Base-by-base conservation (phyloP, 2,797 vertebrate species). In the Phyllotis vaccarum region DNA sequence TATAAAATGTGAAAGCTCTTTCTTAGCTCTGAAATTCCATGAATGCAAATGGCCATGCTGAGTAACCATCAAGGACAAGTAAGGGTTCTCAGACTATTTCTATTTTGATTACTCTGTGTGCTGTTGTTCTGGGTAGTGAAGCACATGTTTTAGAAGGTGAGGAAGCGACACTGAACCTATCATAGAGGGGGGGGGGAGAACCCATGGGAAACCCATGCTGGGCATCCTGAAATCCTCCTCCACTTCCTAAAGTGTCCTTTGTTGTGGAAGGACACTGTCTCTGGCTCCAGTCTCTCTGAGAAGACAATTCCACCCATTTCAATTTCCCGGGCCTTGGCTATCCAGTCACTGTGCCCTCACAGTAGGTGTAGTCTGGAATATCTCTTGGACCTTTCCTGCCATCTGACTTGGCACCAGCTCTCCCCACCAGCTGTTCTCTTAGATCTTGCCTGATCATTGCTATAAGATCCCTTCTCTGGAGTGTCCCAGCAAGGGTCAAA, bases 311-410 rank as follows among this genome's bases (percentile, higher is more conserved):
- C 81, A 80, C 43, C 83, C 79, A 14, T 52, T 92, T 95, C 54
- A n/a, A 14, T 86, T 81, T 79, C 72, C 70, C 11, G 5, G 13
- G 58, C 70, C 17, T 24, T 62, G 70, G 10, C 46, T 74, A 19
- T 70, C 56, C 34, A 68, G 46, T 49, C 85, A 75, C 52, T 12
- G 13, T 78, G 56, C 21, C 88, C 52, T 89, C 58, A 83, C n/a
- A 75, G 68, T 56, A 21, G 58, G 86, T 66, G 70, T 81, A 82
- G 80, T 91, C 94, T 90, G 60, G 58, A 89, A 70, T 90, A 93
- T 90, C 52, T 86, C 88, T 96, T 92, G 89, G 96, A 88, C 54
- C 75, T 95, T 91, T 58, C 58, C 74, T 70, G n/a, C 43, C 79
- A 78, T 92, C 93, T 96, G 29, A 81, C 74, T 85, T 96, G 86